A percentile compares a stretch with the other conserved stretches of the same genome.
Conservation (phyloP, 2,113 vertebrate species). For the Myotis brandtii region DNA sequence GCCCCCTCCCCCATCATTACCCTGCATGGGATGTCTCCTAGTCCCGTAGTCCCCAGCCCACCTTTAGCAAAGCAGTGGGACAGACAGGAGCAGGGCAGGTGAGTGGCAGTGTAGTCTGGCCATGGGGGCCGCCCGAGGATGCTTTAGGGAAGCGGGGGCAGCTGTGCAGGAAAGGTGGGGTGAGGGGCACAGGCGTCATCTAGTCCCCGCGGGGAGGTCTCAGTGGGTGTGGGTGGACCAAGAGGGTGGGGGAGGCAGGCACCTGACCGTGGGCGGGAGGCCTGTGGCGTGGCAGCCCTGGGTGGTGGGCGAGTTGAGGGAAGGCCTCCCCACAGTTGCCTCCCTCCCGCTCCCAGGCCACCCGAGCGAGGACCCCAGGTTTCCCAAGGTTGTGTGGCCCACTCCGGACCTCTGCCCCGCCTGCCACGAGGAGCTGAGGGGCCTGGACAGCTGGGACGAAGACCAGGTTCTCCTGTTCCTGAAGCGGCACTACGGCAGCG, state of each 20-base stretch:
- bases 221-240: background rate
- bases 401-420: slow-evolving; percentile 91
- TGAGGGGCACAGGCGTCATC: background rate
- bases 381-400: slow-evolving; percentile 95
- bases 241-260: background rate
- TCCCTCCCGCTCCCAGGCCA: slow-evolving; percentile 82
- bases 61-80: too few species aligned
- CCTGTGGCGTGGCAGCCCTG: rapidly evolving
- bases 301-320: rapidly evolving
- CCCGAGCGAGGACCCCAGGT: slow-evolving; percentile 93
- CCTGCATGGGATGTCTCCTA: rapidly evolving
- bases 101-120: too few species aligned
- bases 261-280: background rate
- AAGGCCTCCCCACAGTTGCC: rapidly evolving
- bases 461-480: slow-evolving; percentile 90
- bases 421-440: slow-evolving; percentile 92
- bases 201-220: background rate
- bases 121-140: background rate
- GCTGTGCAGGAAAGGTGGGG: background rate
- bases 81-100: background rate
- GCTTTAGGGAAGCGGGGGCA: too few species aligned
- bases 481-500: slow-evolving; percentile 87
- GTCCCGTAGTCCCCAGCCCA: rapidly evolving
- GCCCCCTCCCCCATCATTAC: rapidly evolving
- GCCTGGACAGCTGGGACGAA: slow-evolving; percentile 92